Evolutionary conservation across 2,888 invertebrate species (phyloP).

Genomic region (Suillia variegata): DNA sequence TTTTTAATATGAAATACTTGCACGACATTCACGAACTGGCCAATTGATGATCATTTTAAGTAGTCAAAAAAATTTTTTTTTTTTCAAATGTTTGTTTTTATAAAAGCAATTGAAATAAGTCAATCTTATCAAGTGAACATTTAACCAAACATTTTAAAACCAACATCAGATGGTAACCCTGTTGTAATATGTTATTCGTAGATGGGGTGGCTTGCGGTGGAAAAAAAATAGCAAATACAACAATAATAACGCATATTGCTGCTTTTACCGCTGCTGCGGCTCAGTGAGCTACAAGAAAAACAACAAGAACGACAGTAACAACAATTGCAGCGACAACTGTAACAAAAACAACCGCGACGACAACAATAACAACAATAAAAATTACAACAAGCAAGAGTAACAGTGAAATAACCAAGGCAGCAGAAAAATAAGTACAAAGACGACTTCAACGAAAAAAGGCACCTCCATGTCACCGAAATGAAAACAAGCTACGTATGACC

Average conservation of each 20-base stretch:
- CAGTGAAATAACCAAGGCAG: conserved; percentile 25
- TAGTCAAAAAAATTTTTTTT: conserved; percentile 32
- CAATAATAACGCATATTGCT: conserved; percentile 14
- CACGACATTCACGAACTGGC: background rate
- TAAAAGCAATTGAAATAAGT: no score
- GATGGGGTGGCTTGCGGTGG: no score
- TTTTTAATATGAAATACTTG: background rate
- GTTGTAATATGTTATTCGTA: no score
- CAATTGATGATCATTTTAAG: conserved; percentile 1
- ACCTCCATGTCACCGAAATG: conserved; percentile 18
- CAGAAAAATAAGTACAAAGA: conserved; percentile 32
- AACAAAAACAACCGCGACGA: conserved; percentile 28
- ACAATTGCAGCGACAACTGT: conserved; percentile 29
- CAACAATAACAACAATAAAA: conserved; percentile 16
- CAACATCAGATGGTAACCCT: no score
- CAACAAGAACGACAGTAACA: conserved; percentile 12
- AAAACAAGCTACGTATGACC: conserved; percentile 24
- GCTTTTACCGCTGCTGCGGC: conserved; percentile 16
- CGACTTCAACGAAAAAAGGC: conserved; percentile 24
- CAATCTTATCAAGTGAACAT: no score
- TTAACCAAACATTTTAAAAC: no score
- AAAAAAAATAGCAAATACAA: conserved; percentile 25
- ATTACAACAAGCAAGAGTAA: no score
- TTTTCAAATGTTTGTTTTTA: no score
- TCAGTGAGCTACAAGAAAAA: conserved; percentile 36